A percentile compares a stretch with the other conserved stretches of the same genome.
Conservation (phyloP, 2,888 invertebrate species). For the Xestia rhomboidea region DNA sequence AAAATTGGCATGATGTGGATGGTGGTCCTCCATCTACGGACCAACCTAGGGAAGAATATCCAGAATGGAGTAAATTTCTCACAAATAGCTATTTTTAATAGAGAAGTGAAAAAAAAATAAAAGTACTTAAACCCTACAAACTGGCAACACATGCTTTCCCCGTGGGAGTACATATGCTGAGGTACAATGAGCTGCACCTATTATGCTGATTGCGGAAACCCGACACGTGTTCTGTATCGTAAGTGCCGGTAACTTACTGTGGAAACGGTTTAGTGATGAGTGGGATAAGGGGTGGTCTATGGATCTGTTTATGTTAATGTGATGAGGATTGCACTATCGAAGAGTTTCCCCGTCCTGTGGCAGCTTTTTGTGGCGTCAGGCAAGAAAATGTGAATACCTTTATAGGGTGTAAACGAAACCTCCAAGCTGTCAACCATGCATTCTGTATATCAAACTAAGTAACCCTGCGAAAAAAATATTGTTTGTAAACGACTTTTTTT, state of each 20-base stretch:
- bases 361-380: background rate
- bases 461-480: too few relatives aligned
- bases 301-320: conserved; percentile 5
- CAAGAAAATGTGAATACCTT: background rate
- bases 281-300: background rate
- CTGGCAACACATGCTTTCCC: conserved; percentile 2
- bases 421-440: too few relatives aligned
- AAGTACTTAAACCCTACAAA: background rate
- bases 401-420: background rate
- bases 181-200: conserved; percentile 45
- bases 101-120: background rate
- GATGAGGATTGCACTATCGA: background rate
- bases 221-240: conserved; percentile 40
- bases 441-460: too few relatives aligned
- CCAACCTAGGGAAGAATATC: background rate
- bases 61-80: background rate
- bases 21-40: too few relatives aligned
- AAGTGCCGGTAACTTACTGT: conserved; percentile 18
- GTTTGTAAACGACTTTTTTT: too few relatives aligned
- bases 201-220: conserved; percentile 45
- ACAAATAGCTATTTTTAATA: background rate
- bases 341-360: background rate
- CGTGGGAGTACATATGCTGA: conserved; percentile 39
- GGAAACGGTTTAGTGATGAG: background rate
- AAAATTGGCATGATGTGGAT: too few relatives aligned